Percentiles rank a stretch among this genome's conserved stretches.
Evolutionary conservation across 2,888 invertebrate species (phyloP).

Genomic region (Ormyrus rosae): DNA sequence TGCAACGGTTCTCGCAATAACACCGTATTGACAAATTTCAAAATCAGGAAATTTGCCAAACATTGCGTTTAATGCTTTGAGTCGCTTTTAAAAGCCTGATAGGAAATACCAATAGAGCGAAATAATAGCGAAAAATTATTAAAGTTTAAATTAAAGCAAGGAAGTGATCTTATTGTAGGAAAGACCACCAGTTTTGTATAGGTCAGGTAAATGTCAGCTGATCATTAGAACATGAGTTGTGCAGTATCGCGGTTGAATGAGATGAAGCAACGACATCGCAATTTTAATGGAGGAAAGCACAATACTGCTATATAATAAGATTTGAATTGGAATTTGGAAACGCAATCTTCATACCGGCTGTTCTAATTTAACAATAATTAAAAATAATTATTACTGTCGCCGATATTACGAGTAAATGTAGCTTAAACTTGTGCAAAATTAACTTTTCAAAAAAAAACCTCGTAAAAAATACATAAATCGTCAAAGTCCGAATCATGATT

Average conservation of each 20-base stretch:
- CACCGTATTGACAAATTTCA: too few relatives aligned
- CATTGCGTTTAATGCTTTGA: too few relatives aligned
- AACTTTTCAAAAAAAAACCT: too few relatives aligned
- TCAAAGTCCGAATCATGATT: slow-evolving; percentile 36
- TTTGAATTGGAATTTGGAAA: slow-evolving; percentile 11
- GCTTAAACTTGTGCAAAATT: too few relatives aligned
- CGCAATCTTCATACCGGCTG: slow-evolving; percentile 3
- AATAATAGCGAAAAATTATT: not conserved
- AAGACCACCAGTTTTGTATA: not conserved
- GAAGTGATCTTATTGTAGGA: not conserved
- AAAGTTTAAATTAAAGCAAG: not conserved
- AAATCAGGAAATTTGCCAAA: too few relatives aligned
- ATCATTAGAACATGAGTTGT: slow-evolving; percentile 4
- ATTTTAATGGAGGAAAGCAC: slow-evolving; percentile 8
- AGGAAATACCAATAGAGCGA: not conserved
- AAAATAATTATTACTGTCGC: not conserved
- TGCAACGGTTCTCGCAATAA: too few relatives aligned
- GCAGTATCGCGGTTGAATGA: not conserved
- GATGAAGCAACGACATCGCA: slow-evolving; percentile 15
- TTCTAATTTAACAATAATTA: not conserved
- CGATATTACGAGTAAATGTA: too few relatives aligned
- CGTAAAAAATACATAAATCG: not conserved
- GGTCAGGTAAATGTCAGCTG: slow-evolving; percentile 1
- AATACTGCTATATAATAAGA: slow-evolving; percentile 5
- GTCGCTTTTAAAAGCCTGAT: too few relatives aligned